Evolutionary conservation across 35 echinoderm and acorn worm genomes (phyloP), one percentile per base, ranked within the genome.

Genomic region (Ptychodera flava): DNA sequence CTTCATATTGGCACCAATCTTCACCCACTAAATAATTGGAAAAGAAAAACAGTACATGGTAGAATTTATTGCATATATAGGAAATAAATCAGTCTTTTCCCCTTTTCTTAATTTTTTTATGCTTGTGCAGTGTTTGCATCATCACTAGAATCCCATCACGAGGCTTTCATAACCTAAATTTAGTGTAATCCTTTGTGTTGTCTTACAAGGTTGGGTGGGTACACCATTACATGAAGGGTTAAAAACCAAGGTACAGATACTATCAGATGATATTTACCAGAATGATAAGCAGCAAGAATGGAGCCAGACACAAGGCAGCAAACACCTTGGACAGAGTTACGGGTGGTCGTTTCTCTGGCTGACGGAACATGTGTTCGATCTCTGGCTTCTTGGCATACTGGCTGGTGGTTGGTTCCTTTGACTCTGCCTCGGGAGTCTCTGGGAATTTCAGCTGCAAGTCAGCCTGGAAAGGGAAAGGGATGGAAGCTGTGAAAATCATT

Each of bases 21-120:
- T 97, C 32, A 86, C 76, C 95, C 95, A 97, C 95, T 97, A 87
- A 35, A n/a, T n/a, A n/a, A n/a, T n/a, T n/a, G n/a, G n/a, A n/a
- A n/a, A n/a, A n/a, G n/a, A n/a, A n/a, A n/a, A n/a, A n/a, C n/a
- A n/a, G n/a, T n/a, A n/a, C n/a, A n/a, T n/a, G n/a, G n/a, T n/a
- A n/a, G n/a, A n/a, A n/a, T n/a, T n/a, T n/a, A n/a, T n/a, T n/a
- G n/a, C n/a, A n/a, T n/a, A n/a, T n/a, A n/a, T n/a, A n/a, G n/a
- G n/a, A n/a, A n/a, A n/a, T n/a, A n/a, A n/a, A n/a, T n/a, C n/a
- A n/a, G n/a, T n/a, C n/a, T n/a, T n/a, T n/a, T n/a, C n/a, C n/a
- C n/a, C n/a, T n/a, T n/a, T n/a, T n/a, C n/a, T n/a, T n/a, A n/a
- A n/a, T n/a, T n/a, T n/a, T n/a, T n/a, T n/a, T n/a, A n/a, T n/a